phyloP scores from a whole-genome alignment of 2,797 vertebrate genomes.

The Remorina albescens region DNA sequence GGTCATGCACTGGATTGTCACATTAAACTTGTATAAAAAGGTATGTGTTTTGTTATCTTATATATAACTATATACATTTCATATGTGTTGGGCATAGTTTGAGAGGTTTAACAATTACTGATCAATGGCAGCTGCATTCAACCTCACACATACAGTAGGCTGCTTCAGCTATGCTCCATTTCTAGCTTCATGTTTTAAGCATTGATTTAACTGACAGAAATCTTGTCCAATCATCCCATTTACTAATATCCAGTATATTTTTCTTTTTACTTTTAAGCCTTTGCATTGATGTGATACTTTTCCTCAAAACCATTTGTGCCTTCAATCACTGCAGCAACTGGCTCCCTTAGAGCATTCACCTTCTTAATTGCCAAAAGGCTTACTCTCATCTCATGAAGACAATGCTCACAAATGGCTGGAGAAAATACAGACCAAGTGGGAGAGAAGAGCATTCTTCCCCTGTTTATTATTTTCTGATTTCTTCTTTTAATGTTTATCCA shows the following conservation, averaged over 20 bases:
- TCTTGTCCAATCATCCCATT: neutral
- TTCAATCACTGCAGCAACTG: neutral
- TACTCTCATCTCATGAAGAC: slow-evolving; percentile 14
- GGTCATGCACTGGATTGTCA: too few relatives aligned
- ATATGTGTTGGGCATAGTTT: too few relatives aligned
- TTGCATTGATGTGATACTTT: neutral
- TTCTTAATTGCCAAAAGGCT: slow-evolving; percentile 27
- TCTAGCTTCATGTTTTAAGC: neutral
- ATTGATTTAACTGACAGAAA: neutral
- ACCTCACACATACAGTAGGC: too few relatives aligned
- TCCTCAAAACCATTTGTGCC: slow-evolving; percentile 8
- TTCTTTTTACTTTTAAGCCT: neutral
- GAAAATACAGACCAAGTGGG: neutral
- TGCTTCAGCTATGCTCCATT: too few relatives aligned
- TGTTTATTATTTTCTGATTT: neutral
- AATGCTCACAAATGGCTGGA: neutral
- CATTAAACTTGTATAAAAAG: too few relatives aligned
- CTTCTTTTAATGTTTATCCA: neutral
- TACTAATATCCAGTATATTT: neutral
- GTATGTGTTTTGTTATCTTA: too few relatives aligned
- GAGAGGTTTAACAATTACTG: too few relatives aligned
- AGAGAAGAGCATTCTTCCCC: too few relatives aligned
- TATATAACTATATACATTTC: too few relatives aligned
- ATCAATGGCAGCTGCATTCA: too few relatives aligned
- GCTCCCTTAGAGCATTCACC: slow-evolving; percentile 34